Conservation (phyloP, 2,797 vertebrate genomes). For the Lateolabrax maculatus region DNA sequence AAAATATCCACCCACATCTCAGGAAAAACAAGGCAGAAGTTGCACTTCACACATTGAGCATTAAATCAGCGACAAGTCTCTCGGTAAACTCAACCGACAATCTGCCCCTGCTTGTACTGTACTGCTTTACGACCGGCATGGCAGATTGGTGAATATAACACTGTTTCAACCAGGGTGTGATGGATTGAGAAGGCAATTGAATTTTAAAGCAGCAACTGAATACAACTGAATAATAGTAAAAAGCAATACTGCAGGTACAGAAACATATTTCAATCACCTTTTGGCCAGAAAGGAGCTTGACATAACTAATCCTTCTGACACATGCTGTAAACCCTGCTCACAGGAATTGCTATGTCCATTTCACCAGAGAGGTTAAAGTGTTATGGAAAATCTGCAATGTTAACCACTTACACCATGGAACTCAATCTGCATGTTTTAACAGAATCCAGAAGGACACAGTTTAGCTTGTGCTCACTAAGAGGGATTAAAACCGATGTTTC, state of each 20-base stretch:
- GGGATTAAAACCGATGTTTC: conserved; percentile 40
- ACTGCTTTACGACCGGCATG: neutral
- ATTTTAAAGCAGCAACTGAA: conserved; percentile 27
- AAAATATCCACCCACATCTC: conserved; percentile 69
- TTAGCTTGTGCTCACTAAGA: conserved; percentile 28
- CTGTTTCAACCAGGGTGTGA: conserved; percentile 22
- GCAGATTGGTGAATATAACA: conserved; percentile 24
- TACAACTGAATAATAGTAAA: conserved; percentile 15
- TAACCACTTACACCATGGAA: conserved; percentile 29
- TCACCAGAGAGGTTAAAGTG: conserved; percentile 18
- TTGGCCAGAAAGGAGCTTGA: conserved; percentile 4
- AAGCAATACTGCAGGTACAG: neutral
- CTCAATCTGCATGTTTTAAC: conserved; percentile 39
- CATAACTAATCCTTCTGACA: conserved; percentile 10
- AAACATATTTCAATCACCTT: neutral
- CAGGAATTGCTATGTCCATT: neutral
- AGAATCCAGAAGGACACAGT: conserved; percentile 22
- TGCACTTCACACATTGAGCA: conserved; percentile 46
- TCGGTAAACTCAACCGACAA: conserved; percentile 18
- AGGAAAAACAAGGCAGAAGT: conserved; percentile 52
- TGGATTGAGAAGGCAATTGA: conserved; percentile 19
- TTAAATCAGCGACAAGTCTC: conserved; percentile 51
- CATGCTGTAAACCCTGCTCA: conserved; percentile 3
- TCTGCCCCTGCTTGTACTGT: conserved; percentile 17
- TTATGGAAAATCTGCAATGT: conserved; percentile 24